Base-by-base conservation (phyloP, 1,140 invertebrate species). In the Lepidurus apus region DNA sequence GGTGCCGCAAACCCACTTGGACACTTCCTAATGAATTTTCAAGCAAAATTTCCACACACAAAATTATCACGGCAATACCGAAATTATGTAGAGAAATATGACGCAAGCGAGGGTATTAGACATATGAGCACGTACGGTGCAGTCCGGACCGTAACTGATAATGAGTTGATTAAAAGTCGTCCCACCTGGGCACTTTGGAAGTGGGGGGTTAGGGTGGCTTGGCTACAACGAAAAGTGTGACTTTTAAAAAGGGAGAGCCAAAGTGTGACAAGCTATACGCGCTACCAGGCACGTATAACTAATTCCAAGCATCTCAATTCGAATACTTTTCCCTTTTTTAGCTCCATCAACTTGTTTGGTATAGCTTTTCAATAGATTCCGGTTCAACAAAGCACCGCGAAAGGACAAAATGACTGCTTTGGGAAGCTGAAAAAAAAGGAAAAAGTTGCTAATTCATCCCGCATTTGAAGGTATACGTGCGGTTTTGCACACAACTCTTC, bases 211-310 rank as follows among this genome's bases (percentile, higher is more conserved):
- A 65, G 53, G 53, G 53, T 21, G 53, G 53, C 17, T 13, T 21
- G 53, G 53, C 34, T 34, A 34, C 34, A 34, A 34, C 34, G 53
- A 65, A 65, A 65, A 21, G 21, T 65, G 53, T 65, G 53, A 65
- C 53, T 21, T 65, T 65, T 65, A n/a, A 21, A 65, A 21, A 13
- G 53, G 53, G 53, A 65, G 53, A 65, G 21, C 53, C 17, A 17
- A 65, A 65, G 53, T 65, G 53, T 65, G 53, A 65, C 53, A 65
- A n/a, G 53, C 21, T 21, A n/a, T 65, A 65, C 53, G 53, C 53
- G 53, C 53, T n/a, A 65, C 17, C n/a, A 9, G 53, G 53, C 53
- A 65, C 53, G 53, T 65, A 65, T 65, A n/a, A 65, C 53, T 65
- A 17, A n/a, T 13, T 65, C 6, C n/a, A n/a, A 65, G 53, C 9